Evolutionary conservation across 2,888 invertebrate genomes (phyloP).

Genomic region (Hermodice carunculata): DNA sequence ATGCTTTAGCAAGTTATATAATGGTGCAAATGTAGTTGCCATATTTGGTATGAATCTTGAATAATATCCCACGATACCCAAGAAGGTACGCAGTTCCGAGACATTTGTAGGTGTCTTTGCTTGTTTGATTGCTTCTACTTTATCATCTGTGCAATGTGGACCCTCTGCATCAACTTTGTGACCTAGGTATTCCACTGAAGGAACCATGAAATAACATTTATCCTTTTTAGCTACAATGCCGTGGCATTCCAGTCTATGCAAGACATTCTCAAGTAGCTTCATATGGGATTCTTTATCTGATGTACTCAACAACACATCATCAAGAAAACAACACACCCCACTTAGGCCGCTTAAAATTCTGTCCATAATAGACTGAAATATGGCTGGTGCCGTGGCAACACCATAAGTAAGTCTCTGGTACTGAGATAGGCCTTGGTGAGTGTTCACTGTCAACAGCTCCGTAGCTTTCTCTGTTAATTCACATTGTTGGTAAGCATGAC

Average conservation of each 20-base stretch:
- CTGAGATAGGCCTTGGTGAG: slow-evolving; percentile 1
- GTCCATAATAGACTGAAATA: slow-evolving; percentile 2
- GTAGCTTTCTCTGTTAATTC: background rate
- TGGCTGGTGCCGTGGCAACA: background rate
- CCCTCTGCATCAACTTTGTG: slow-evolving; percentile 2
- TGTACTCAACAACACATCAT: background rate
- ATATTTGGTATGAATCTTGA: background rate
- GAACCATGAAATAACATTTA: background rate
- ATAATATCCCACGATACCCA: no score
- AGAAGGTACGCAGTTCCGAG: no score
- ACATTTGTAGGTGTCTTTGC: background rate
- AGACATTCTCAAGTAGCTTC: background rate
- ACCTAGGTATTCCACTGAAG: background rate
- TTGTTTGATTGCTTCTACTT: background rate
- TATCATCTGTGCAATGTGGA: background rate
- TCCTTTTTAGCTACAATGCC: background rate
- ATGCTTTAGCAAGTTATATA: background rate
- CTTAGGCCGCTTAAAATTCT: background rate
- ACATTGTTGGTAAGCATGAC: background rate
- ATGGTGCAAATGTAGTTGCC: background rate
- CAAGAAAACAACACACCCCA: background rate
- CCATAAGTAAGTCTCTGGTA: background rate
- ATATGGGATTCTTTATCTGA: no score
- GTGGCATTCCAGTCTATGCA: background rate
- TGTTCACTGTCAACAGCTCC: background rate